Percentiles rank a stretch among this genome's conserved stretches.
These are phyloP conservation scores for Andinoacara biseriatus DNA, from an alignment of 2,113 vertebrate species.

Conservation along the genomic window DNA sequence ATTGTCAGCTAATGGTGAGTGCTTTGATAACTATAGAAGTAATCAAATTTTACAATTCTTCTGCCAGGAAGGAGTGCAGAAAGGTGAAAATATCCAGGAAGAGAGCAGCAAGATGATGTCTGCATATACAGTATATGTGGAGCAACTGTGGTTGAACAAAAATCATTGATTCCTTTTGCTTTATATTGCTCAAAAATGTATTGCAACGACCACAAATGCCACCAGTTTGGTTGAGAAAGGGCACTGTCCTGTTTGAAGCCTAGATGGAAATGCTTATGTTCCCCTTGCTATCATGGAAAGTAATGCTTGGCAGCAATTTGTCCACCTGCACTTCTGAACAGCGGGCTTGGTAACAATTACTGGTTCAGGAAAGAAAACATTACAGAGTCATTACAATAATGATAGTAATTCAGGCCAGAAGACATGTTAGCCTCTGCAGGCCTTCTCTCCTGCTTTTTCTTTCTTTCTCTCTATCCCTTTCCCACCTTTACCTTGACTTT, in stretches of 20 bases:
- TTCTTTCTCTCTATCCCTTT: slow-evolving; percentile 14
- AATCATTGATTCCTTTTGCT: neutral
- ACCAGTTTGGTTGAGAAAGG: neutral
- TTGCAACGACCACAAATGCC: neutral
- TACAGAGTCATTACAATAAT: slow-evolving; percentile 82
- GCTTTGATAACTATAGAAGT: too few relatives aligned
- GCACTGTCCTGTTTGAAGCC: slow-evolving; percentile 29
- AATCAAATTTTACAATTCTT: neutral
- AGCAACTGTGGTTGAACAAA: neutral
- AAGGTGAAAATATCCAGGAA: too few relatives aligned
- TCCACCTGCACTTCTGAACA: slow-evolving; percentile 77
- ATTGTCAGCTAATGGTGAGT: neutral
- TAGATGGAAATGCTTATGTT: slow-evolving; percentile 57
- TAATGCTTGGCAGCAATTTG: slow-evolving; percentile 69
- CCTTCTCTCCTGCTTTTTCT: slow-evolving; percentile 32
- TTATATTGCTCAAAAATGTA: neutral
- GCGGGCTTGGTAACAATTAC: slow-evolving; percentile 80
- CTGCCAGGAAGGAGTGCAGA: rapidly evolving
- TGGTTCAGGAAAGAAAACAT: slow-evolving; percentile 80
- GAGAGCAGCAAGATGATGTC: neutral
- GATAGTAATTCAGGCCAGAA: slow-evolving; percentile 77
- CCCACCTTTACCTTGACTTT: slow-evolving; percentile 18
- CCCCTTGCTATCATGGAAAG: slow-evolving; percentile 63
- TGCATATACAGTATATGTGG: neutral
- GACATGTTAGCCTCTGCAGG: slow-evolving; percentile 63